Base-by-base conservation (phyloP, 2,888 invertebrate genomes). In the Crioceris asparagi region DNA sequence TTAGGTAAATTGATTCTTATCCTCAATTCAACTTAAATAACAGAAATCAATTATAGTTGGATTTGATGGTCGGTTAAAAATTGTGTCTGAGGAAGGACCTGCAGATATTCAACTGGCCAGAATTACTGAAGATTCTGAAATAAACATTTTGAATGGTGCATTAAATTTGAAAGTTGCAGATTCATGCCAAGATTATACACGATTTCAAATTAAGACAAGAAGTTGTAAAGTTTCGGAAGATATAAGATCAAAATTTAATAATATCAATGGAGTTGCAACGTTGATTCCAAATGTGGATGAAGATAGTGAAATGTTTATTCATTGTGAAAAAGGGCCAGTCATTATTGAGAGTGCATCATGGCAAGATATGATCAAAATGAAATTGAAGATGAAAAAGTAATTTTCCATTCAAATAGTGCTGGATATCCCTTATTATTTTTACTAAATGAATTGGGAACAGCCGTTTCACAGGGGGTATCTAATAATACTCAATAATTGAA, bases 51-150 rank as follows among this genome's bases (percentile, higher is more conserved):
- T 56, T 56, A 39, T 40, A 65, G 64, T 53, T 42, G 60, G 63
- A 29, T 55, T 64, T 36, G 64, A 65, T 48, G 65, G 65, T 7
- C 53, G 55, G 17, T 40, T 64, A 11, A 49, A 52, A 19, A 52
- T 59, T 2, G 35, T 47, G 7, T 32, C 64, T 32, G 51, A 51
- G 34, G 49, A 53, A 18, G 62, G 61, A 25, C 38, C 48, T 30
- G 56, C 59, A 2, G 55, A 60, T 41, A 54, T 64, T 35, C 59
- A 63, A 36, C 36, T 64, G 3, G 55, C 60, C 2, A 53, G 60
- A 39, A 51, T 64, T 11, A 49, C 49, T 7, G 54, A 51, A 14
- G 41, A 57, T 36, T 63, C 63, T 2, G 39, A 48, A 32, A 59
- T 64, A 37, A 47, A 41, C 12, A 43, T 52, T 17, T 51, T 53